Conservation (phyloP, 2,797 vertebrate species). For the Erpetoichthys calabaricus region DNA sequence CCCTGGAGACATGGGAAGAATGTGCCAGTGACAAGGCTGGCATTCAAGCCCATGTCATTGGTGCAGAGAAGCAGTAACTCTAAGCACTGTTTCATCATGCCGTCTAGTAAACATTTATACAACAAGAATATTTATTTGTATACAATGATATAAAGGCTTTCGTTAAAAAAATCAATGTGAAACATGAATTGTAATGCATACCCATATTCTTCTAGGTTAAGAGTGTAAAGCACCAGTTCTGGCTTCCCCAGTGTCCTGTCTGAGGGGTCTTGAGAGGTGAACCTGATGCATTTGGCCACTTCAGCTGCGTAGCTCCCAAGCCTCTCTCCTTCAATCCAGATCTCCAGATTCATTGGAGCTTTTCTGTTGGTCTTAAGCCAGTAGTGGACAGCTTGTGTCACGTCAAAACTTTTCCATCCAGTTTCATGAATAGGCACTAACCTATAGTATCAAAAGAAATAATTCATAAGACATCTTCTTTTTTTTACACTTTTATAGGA, state of each 20-base stretch:
- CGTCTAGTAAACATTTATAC: no score
- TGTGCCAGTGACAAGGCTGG: no score
- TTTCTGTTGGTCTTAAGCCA: constrained; percentile 60
- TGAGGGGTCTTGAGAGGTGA: constrained; percentile 63
- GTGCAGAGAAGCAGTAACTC: no score
- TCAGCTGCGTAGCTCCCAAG: constrained; percentile 67
- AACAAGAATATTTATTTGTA: no score
- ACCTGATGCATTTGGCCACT: constrained; percentile 67
- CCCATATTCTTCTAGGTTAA: constrained; percentile 76
- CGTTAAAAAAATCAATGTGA: background rate
- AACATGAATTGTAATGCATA: constrained; percentile 32
- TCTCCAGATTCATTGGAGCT: constrained; percentile 76
- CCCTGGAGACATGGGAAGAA: no score
- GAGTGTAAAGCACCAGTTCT: constrained; percentile 81
- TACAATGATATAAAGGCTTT: no score
- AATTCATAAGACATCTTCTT: constrained; percentile 1
- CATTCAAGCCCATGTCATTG: no score
- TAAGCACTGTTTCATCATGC: no score
- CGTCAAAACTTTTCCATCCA: constrained; percentile 88
- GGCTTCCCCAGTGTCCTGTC: constrained; percentile 67
- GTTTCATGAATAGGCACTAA: constrained; percentile 71
- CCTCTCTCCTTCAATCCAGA: constrained; percentile 81
- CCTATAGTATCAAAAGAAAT: constrained; percentile 31
- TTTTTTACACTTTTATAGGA: background rate
- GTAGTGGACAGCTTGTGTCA: constrained; percentile 83